Evolutionary conservation across 2,888 invertebrate genomes (phyloP).

Genomic region (Apeira syringaria): DNA sequence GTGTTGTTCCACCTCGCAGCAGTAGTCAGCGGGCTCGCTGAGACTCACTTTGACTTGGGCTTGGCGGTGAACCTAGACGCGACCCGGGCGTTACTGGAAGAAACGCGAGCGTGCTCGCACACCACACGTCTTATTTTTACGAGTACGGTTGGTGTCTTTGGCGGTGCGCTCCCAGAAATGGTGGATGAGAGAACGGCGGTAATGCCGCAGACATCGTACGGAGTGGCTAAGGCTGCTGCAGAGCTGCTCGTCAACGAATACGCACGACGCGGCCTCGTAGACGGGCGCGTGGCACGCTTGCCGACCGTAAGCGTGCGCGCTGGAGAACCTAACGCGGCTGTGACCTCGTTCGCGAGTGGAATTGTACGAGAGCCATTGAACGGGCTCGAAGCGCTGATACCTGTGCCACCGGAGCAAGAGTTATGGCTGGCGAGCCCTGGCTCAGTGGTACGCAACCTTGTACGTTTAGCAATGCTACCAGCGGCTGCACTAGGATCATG

Average conservation of each 20-base stretch:
- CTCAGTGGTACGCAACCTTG: constrained; percentile 54
- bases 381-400: constrained; percentile 48
- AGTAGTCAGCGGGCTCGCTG: constrained; percentile 68
- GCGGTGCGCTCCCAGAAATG: constrained; percentile 51
- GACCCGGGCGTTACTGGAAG: constrained; percentile 61
- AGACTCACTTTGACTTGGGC: constrained; percentile 65
- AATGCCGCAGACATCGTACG: constrained; percentile 67
- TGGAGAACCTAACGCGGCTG: constrained; percentile 62
- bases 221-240: constrained; percentile 64
- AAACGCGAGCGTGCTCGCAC: constrained; percentile 46
- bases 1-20: constrained; percentile 69
- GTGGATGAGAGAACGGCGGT: constrained; percentile 55
- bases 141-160: constrained; percentile 63
- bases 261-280: constrained; percentile 61
- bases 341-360: constrained; percentile 72
- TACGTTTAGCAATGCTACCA: constrained; percentile 51
- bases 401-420: constrained; percentile 51
- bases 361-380: constrained; percentile 66
- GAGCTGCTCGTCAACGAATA: constrained; percentile 69
- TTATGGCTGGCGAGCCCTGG: constrained; percentile 64
- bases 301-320: constrained; percentile 70
- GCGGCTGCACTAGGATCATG: constrained; percentile 43
- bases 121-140: constrained; percentile 54
- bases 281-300: constrained; percentile 59
- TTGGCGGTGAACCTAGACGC: constrained; percentile 64